Conservation (phyloP, 2,113 vertebrate species). For the Pseudolaguvia tuberculata region DNA sequence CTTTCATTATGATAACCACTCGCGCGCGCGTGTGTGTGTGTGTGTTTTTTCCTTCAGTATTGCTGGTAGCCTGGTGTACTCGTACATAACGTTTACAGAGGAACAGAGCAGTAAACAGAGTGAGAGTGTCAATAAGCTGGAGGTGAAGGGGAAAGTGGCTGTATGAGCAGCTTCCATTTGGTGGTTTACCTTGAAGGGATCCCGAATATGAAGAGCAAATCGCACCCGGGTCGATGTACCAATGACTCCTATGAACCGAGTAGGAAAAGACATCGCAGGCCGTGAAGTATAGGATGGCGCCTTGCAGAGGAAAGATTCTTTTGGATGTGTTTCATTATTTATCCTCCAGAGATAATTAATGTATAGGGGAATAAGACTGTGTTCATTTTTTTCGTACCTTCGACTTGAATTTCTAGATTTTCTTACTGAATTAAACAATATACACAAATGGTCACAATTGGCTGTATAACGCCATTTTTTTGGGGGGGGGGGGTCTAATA, state of each 20-base stretch:
- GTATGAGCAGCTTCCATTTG: conserved; percentile 38
- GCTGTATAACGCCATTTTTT: not conserved
- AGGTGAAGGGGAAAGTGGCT: conserved; percentile 48
- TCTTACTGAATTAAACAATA: conserved; percentile 1
- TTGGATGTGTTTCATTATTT: conserved; percentile 29
- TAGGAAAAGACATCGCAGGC: not conserved
- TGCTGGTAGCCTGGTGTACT: conserved; percentile 93
- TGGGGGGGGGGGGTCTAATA: not conserved
- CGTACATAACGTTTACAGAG: conserved; percentile 89
- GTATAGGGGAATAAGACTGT: conserved; percentile 2
- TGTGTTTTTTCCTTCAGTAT: conserved; percentile 70
- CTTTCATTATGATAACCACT: not conserved
- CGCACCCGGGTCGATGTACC: not conserved
- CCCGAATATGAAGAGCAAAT: conserved; percentile 6
- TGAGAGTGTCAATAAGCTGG: conserved; percentile 50
- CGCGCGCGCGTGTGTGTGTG: not conserved
- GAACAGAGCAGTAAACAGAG: conserved; percentile 77
- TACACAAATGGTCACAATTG: not conserved
- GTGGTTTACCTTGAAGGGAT: not conserved
- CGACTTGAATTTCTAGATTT: conserved; percentile 33
- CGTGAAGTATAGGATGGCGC: not conserved
- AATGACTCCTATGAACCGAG: not conserved
- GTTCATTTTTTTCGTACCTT: not conserved
- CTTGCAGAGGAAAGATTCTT: not conserved
- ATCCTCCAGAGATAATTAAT: conserved; percentile 21